phyloP scores from a whole-genome alignment of 2,113 vertebrate genomes.

The Perca flavescens region DNA sequence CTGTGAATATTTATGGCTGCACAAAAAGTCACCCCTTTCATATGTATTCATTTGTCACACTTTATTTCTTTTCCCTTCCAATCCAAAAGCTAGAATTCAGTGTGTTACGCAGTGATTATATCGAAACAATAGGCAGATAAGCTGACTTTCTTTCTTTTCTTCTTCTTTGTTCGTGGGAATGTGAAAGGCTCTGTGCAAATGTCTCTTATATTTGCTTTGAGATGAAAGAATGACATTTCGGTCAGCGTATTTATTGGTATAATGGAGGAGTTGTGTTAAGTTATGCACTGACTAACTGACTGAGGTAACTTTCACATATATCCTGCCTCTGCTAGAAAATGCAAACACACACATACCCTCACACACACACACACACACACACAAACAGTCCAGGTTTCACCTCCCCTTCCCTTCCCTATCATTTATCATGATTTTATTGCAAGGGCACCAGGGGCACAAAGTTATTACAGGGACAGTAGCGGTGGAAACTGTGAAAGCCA shows the following conservation, averaged over 20 bases:
- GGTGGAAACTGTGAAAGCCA: conserved; percentile 64
- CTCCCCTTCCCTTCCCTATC: conserved; percentile 31
- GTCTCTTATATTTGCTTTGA: neutral
- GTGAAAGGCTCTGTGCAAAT: neutral
- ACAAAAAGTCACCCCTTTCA: conserved; percentile 38
- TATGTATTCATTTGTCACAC: conserved; percentile 42
- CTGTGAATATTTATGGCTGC: conserved; percentile 58
- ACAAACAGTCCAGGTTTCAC: conserved; percentile 35
- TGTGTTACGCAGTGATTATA: neutral
- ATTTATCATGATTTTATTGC: conserved; percentile 77
- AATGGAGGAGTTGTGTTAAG: neutral
- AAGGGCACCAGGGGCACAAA: conserved; percentile 67
- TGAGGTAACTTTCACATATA: neutral
- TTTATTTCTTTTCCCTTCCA: neutral
- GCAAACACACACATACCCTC: conserved; percentile 11
- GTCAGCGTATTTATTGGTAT: neutral
- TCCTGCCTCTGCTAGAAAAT: neutral
- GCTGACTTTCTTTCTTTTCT: neutral
- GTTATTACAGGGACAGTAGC: conserved; percentile 68
- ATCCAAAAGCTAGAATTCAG: neutral
- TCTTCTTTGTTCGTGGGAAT: neutral
- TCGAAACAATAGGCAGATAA: conserved; percentile 7
- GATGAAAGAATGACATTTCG: neutral
- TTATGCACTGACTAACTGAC: neutral
- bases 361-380: conserved; percentile 12